phyloP scores from a whole-genome alignment of 2,113 vertebrate species.

The Callochromis pleurospilus region DNA sequence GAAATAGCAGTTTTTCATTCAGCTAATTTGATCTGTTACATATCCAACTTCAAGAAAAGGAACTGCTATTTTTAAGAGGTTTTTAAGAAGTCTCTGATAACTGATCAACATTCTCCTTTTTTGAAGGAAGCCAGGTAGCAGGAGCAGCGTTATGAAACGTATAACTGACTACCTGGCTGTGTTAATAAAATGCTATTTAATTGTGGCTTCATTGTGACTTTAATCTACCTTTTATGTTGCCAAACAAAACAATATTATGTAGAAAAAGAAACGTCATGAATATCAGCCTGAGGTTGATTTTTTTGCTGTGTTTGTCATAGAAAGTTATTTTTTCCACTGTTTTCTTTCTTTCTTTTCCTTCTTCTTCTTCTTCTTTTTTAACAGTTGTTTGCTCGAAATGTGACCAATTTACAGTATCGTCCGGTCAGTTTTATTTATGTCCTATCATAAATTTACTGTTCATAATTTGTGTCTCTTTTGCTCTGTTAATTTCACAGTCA shows the following conservation, averaged over 20 bases:
- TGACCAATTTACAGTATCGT: constrained; percentile 18
- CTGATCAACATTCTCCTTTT: background rate
- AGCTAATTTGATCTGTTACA: background rate
- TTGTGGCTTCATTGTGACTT: background rate
- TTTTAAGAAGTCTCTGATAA: background rate
- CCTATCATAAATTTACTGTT: constrained; percentile 36
- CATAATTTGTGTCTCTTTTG: constrained; percentile 36
- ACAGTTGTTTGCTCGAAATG: constrained; percentile 1
- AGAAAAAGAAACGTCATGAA: background rate
- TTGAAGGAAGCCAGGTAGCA: background rate
- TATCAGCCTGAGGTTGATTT: background rate
- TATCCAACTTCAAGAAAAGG: background rate
- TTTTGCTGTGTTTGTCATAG: background rate
- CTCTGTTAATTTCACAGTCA: constrained; percentile 52
- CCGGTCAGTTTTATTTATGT: constrained; percentile 8
- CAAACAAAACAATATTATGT: background rate
- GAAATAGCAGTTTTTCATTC: background rate
- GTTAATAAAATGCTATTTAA: background rate
- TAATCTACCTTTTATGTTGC: background rate
- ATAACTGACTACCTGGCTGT: background rate
- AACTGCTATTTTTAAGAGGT: background rate
- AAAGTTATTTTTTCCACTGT: background rate
- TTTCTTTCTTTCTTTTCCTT: background rate
- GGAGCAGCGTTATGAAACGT: background rate
- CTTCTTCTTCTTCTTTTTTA: background rate